A percentile compares a stretch with the other conserved stretches of the same genome.
Conservation (phyloP, 1,140 invertebrate species). For the Sitophilus oryzae region DNA sequence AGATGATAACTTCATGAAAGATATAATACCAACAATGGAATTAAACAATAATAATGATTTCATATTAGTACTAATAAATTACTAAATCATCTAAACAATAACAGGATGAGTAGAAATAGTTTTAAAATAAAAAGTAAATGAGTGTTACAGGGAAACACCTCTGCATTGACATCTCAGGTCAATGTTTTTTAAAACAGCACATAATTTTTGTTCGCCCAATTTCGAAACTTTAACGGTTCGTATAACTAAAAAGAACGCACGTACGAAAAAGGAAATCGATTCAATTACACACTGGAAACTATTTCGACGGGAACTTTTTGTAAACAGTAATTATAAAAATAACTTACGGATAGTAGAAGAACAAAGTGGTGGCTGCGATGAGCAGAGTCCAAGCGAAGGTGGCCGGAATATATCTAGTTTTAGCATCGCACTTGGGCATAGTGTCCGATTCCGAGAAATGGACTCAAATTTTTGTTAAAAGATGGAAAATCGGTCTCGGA, state of each 20-base stretch:
- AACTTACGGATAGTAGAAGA: constrained; percentile 97
- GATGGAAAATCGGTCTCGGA: constrained; percentile 52
- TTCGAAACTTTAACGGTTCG: not conserved
- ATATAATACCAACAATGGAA: too few relatives aligned
- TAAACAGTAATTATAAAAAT: constrained; percentile 23
- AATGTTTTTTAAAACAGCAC: constrained; percentile 23
- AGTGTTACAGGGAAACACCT: constrained; percentile 7
- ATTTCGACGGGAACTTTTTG: not conserved
- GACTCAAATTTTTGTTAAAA: constrained; percentile 40
- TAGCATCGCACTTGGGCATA: constrained; percentile 91
- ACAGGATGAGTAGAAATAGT: too few relatives aligned
- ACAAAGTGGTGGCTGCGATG: constrained; percentile 81
- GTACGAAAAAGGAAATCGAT: not conserved
- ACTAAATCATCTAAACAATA: too few relatives aligned
- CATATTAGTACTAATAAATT: too few relatives aligned
- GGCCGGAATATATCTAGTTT: constrained; percentile 90
- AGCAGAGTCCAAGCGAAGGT: constrained; percentile 93
- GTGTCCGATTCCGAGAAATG: constrained; percentile 45
- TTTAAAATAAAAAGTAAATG: too few relatives aligned
- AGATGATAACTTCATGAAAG: too few relatives aligned
- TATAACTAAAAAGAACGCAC: not conserved
- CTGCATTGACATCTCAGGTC: constrained; percentile 35
- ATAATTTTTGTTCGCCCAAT: not conserved
- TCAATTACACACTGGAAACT: not conserved
- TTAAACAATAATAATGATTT: too few relatives aligned